Evolutionary conservation across 2,113 vertebrate species (phyloP).

Genomic region (Ia io): DNA sequence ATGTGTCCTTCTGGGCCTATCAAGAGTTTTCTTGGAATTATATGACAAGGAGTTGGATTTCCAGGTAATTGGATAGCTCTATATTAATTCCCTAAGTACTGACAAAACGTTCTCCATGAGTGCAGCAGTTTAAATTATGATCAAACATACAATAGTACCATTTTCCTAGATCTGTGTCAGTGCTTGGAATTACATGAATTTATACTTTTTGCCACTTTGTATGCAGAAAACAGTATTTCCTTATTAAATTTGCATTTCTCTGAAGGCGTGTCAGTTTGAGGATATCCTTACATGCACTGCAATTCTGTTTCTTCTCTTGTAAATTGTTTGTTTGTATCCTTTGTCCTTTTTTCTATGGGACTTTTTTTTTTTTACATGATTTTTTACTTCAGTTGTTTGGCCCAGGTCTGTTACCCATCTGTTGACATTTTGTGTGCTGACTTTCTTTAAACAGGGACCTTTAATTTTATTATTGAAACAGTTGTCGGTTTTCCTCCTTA

Average conservation of each 20-base stretch:
- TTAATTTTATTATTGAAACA: neutral
- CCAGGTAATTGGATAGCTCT: neutral
- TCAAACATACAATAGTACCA: neutral
- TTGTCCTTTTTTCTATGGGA: neutral
- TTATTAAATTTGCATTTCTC: neutral
- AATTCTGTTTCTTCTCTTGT: neutral
- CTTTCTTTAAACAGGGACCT: neutral
- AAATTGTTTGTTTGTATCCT: neutral
- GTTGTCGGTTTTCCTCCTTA: neutral
- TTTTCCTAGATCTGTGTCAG: neutral
- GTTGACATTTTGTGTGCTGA: neutral
- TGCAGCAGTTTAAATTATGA: neutral
- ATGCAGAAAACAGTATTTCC: neutral
- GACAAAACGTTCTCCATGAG: neutral
- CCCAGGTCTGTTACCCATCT: neutral
- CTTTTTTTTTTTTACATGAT: neutral
- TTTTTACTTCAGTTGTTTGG: neutral
- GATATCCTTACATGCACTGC: neutral
- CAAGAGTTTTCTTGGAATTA: neutral
- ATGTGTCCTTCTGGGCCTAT: neutral
- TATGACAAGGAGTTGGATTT: neutral
- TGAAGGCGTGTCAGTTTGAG: neutral
- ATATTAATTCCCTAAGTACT: neutral
- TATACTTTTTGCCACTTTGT: neutral
- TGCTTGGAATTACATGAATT: neutral